phyloP scores from a whole-genome alignment of 2,888 invertebrate species.

The Papilio demoleus region DNA sequence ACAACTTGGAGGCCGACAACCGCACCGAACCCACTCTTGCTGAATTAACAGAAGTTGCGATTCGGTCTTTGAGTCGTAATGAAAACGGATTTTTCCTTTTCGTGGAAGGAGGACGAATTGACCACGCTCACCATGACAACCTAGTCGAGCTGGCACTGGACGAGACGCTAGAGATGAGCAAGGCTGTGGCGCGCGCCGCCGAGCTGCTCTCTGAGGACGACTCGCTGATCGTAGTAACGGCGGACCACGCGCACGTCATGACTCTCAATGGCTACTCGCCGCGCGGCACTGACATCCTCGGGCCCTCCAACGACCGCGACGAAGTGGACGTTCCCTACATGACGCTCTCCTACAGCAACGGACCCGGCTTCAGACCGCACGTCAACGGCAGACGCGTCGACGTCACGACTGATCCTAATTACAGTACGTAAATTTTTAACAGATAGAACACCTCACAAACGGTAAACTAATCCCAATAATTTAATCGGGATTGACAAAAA shows the following conservation, averaged over 20 bases:
- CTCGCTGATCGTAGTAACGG: conserved; percentile 85
- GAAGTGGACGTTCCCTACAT: not conserved
- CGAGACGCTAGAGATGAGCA: conserved; percentile 85
- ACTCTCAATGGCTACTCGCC: not conserved
- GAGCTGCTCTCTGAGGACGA: conserved; percentile 73
- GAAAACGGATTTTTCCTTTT: conserved; percentile 87
- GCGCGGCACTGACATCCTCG: not conserved
- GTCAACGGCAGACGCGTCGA: not conserved
- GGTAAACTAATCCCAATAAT: too few relatives aligned
- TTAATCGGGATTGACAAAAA: too few relatives aligned
- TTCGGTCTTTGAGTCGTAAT: conserved; percentile 84
- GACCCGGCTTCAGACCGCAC: not conserved
- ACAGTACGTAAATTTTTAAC: conserved; percentile 48
- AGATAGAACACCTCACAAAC: too few relatives aligned
- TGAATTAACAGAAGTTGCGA: conserved; percentile 77
- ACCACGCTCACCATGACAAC: conserved; percentile 84
- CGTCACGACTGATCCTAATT: not conserved
- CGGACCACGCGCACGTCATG: conserved; percentile 78
- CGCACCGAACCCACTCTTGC: conserved; percentile 62
- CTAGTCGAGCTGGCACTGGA: conserved; percentile 82
- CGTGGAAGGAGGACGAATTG: conserved; percentile 85
- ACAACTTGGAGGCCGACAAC: conserved; percentile 82
- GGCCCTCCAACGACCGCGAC: not conserved
- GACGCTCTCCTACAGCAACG: not conserved
- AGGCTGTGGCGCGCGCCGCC: conserved; percentile 75